Base-by-base conservation (phyloP, 2,797 vertebrate genomes). In the Mergus octosetaceus region DNA sequence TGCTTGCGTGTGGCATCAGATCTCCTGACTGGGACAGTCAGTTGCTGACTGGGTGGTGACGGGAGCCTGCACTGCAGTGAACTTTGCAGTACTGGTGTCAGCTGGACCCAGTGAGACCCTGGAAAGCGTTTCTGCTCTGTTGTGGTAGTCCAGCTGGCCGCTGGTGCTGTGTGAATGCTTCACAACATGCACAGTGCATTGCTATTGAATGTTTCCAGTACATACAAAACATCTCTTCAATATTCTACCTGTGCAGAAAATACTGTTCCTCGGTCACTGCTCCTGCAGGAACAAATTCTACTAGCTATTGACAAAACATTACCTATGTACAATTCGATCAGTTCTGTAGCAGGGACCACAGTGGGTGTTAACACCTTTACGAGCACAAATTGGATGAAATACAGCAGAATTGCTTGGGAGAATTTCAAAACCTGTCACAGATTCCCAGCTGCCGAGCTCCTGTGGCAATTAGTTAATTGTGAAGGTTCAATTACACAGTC, bases 161-260 rank as follows among this genome's bases (percentile, higher is more conserved):
- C 36, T 36, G 3, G n/a, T 34, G 47, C n/a, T 39, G 2, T 7
- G 2, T 17, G 10, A 71, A 11, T 16, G 2, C 20, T 34, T 51
- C 41, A 27, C 36, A 66, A n/a, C 0, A 1, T 21, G n/a, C n/a
- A 9, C 1, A 1, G 18, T 43, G 4, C 4, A 9, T 34, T 58
- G 58, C 36, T 49, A 11, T 16, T 25, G 65, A 51, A 30, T 30
- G 13, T 72, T 7, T 38, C 38, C n/a, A 17, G 17, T 24, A 51
- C 27, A 25, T 20, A 54, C 19, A 30, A 38, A 65, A 16, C 18
- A 21, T 38, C 72, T 58, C 51, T 58, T 58, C 20, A n/a, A 25
- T n/a, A 10, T 11, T 20, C 80, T 34, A 25, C 54, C 19, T 61
- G 22, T 2, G 11, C 22, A 57, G 78, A 51, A 58, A 72, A 39